A percentile compares a stretch with the other conserved stretches of the same genome.
Conservation (phyloP, 2,113 vertebrate genomes). For the Gymnocephalus cernua region DNA sequence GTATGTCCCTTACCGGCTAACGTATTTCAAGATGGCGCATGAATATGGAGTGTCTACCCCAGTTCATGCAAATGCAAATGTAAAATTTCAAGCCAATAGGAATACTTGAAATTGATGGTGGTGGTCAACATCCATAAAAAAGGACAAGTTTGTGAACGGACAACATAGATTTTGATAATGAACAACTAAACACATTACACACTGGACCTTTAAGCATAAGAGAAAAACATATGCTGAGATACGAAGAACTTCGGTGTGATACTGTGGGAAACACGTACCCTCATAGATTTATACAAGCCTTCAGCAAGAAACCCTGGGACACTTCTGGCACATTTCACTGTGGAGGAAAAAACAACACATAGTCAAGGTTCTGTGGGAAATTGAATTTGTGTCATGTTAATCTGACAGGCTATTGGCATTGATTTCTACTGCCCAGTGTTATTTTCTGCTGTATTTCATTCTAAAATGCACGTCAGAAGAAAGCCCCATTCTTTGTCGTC, state of each 20-base stretch:
- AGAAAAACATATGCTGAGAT: not conserved
- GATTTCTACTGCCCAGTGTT: conserved; percentile 11
- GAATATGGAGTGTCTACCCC: too few species aligned
- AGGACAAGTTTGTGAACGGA: too few species aligned
- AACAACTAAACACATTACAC: too few species aligned
- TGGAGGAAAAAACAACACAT: conserved; percentile 20
- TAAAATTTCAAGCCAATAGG: too few species aligned
- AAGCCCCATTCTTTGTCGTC: not conserved
- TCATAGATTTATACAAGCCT: conserved; percentile 89
- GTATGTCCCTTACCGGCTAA: too few species aligned
- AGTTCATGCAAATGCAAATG: too few species aligned
- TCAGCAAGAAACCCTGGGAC: conserved; percentile 94
- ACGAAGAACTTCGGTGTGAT: not conserved
- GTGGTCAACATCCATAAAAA: too few species aligned
- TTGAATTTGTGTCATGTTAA: not conserved
- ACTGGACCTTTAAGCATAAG: too few species aligned
- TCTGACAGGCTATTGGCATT: not conserved
- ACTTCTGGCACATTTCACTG: conserved; percentile 91
- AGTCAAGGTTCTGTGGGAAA: not conserved
- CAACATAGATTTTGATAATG: too few species aligned
- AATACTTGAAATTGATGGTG: too few species aligned
- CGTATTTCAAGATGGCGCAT: too few species aligned
- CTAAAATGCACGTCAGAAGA: not conserved
- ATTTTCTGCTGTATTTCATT: conserved; percentile 17
- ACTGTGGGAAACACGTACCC: conserved; percentile 81